Evolutionary conservation across 64 coral and sea anemone genomes (phyloP).

Genomic region (Trachythela sp.): DNA sequence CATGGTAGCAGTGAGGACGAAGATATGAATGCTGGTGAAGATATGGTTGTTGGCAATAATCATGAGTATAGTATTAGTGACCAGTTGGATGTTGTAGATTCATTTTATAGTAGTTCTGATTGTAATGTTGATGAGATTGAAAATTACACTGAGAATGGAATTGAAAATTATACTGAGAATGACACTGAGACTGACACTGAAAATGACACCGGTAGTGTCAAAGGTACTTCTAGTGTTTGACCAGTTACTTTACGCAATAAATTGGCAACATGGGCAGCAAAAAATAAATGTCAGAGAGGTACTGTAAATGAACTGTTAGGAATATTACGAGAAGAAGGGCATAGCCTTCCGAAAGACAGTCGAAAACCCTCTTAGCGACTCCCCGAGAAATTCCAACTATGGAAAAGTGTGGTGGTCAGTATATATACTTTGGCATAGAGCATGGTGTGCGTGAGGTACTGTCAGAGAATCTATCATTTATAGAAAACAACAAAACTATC

Average conservation of each 20-base stretch:
- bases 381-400: not conserved
- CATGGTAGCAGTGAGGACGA: not conserved
- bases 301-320: not conserved
- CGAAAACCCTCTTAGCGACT: not conserved
- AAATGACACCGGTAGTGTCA: too few species aligned
- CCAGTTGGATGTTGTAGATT: too few species aligned
- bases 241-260: not conserved
- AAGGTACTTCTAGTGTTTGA: not conserved
- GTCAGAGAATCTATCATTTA: not conserved
- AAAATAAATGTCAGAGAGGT: not conserved
- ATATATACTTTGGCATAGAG: not conserved
- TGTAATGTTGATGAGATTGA: not conserved
- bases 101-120: not conserved
- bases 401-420: not conserved
- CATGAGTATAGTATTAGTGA: not conserved
- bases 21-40: not conserved
- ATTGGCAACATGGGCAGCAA: constrained; percentile 2
- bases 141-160: too few species aligned
- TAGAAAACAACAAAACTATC: not conserved
- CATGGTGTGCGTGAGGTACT: not conserved
- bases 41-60: not conserved
- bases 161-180: too few species aligned
- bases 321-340: not conserved
- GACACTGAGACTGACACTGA: too few species aligned
- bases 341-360: not conserved